Evolutionary conservation across 2,113 vertebrate genomes (phyloP), one percentile per base, ranked within the genome.

Genomic region (Cyprinodon tularosa): DNA sequence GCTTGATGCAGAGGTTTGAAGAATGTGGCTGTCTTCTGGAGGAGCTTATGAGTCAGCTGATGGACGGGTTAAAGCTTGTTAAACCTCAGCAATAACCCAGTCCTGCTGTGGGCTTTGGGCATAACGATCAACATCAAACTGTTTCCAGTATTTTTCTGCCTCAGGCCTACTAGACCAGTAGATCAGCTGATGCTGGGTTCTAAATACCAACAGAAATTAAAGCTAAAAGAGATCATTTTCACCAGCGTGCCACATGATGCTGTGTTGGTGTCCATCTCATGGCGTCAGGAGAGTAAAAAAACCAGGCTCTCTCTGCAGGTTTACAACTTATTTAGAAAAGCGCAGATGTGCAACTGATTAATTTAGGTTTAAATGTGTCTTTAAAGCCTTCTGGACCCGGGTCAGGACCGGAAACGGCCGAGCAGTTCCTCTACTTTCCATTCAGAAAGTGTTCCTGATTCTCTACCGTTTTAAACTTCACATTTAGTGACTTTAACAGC

Each of bases 1-100:
- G 29, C 29, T 29, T 1, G 29, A 29, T 29, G 29, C 2, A 64
- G 75, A 80, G 77, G 73, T 83, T 84, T 80, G 57, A 20, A 71
- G 66, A 71, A 72, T 60, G 70, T 38, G 61, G 74, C 45, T 71
- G 77, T 62, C 36, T 59, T 81, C 5, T 6, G 1, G 44, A 11
- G 63, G 42, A 63, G 83, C 48, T 76, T 76, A 75, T 80, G 83
- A 86, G 80, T 78, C 75, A 83, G 76, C 12, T 65, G 48, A 38
- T 64, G 44, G 62, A 69, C 53, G 66, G 42, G 12, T 72, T 50
- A 74, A 13, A 22, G 71, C 72, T 53, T 36, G 69, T 60, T 0
- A 69, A 15, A 45, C 45, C 45, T 79, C 38, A 37, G 40, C 36
- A 67, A 48, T 39, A 74, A 76, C 68, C 36, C 74, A 57, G 22